Evolutionary conservation across 1,140 invertebrate genomes (phyloP).

Genomic region (Trachelipus rathkii): DNA sequence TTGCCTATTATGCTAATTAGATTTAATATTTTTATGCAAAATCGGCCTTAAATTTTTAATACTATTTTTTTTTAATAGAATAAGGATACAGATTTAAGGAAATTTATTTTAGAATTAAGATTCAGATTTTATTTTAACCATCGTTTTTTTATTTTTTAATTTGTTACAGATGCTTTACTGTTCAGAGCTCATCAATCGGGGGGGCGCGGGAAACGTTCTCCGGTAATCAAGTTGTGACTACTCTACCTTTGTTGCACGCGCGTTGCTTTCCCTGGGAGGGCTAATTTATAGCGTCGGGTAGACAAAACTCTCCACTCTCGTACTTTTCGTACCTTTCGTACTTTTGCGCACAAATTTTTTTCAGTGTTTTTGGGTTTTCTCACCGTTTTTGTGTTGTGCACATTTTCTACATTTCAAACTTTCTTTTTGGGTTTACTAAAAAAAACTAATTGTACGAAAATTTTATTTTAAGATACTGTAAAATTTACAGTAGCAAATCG

Average conservation of each 20-base stretch:
- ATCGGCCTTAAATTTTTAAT: no score
- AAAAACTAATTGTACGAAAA: no score
- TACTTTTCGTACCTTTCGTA: background rate
- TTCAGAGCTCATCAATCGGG: slow-evolving; percentile 2
- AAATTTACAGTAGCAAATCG: no score
- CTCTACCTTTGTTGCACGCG: slow-evolving; percentile 7
- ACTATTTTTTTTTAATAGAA: no score
- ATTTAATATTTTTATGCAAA: no score
- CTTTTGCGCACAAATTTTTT: background rate
- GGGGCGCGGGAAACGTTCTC: slow-evolving; percentile 9
- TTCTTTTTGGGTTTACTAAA: no score
- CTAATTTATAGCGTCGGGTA: background rate
- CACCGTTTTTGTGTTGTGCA: background rate
- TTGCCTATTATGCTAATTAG: no score
- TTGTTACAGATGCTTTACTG: slow-evolving; percentile 4
- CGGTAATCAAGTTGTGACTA: slow-evolving; percentile 9
- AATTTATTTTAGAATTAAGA: no score
- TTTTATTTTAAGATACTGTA: no score
- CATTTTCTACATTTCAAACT: no score
- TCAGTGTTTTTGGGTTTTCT: background rate
- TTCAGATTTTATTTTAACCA: no score
- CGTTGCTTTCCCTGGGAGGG: slow-evolving; percentile 1
- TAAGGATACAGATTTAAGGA: no score
- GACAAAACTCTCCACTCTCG: background rate
- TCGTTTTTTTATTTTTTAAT: background rate